phyloP scores from a whole-genome alignment of 2,888 invertebrate species.

The Villa cingulata region DNA sequence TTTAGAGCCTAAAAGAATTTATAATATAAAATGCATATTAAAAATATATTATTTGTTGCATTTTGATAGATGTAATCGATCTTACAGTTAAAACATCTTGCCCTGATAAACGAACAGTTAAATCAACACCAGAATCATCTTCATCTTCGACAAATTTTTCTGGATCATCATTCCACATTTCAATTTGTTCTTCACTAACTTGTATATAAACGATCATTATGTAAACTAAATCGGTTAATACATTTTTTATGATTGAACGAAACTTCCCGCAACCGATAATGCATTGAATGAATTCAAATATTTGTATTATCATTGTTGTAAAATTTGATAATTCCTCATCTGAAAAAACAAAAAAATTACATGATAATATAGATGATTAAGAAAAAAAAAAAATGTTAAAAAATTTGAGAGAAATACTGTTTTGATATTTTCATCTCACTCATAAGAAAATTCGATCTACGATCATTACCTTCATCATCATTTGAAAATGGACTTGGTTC shows the following conservation, averaged over 20 bases:
- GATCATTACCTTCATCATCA: constrained; percentile 43
- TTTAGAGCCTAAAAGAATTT: constrained; percentile 29
- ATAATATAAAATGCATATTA: background rate
- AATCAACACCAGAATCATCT: constrained; percentile 46
- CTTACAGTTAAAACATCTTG: constrained; percentile 48
- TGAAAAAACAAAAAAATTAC: constrained; percentile 7
- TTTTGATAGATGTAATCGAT: too few species aligned
- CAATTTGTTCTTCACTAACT: constrained; percentile 52
- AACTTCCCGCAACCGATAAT: constrained; percentile 45
- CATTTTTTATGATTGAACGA: constrained; percentile 42
- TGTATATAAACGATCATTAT: constrained; percentile 55
- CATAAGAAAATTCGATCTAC: background rate
- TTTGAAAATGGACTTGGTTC: constrained; percentile 39
- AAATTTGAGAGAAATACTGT: background rate
- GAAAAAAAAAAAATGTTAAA: background rate
- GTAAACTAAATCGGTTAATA: constrained; percentile 49
- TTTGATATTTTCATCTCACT: background rate
- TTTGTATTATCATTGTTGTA: constrained; percentile 48
- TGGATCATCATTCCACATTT: constrained; percentile 47
- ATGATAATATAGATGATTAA: background rate
- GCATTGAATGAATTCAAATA: constrained; percentile 52
- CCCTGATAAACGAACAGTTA: constrained; percentile 51
- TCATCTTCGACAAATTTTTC: constrained; percentile 58
- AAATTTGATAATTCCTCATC: constrained; percentile 49
- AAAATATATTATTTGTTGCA: background rate